Base-by-base conservation (phyloP, 2,113 vertebrate species). In the Malurus alboscapulatus region DNA sequence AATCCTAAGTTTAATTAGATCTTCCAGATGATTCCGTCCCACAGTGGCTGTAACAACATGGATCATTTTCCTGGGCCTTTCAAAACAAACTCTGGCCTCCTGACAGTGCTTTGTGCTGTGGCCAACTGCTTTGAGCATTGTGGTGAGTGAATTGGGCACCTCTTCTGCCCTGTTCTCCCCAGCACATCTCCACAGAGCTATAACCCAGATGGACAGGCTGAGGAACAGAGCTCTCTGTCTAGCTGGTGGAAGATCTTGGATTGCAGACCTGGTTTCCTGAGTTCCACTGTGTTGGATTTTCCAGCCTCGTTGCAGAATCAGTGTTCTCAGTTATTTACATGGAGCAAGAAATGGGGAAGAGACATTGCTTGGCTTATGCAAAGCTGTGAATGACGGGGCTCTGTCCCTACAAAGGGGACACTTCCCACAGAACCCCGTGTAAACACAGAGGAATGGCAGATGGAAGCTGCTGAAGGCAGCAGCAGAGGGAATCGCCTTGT, bases 11-110 rank as follows among this genome's bases (percentile, higher is more conserved):
- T 92, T 83, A 88, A 75, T 77, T 80, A 72, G 84, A 32, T 91
- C 61, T 91, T 95, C 71, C 62, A 84, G 32, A 87, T 44, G 27
- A 84, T 38, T 73, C 85, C 36, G 30, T 94, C 90, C 86, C 77
- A 48, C 0, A 14, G 66, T 88, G 67, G 30, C 76, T 86, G 25
- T 93, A 95, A 78, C 61, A 84, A 50, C 53, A 75, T 57, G 77
- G 80, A 72, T 90, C n/a, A 20, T 90, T 96, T 88, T 92, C 86
- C 53, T 50, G 61, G 62, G 44, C 45, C 24, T 8, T 25, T 84
- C 19, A 63, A 30, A 90, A 36, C 47, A 81, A 72, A 20, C 51
- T 36, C 25, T 90, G 29, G 74, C 17, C 36, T 90, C n/a, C 38
- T 85, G 65, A 68, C 15, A 19, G 32, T 57, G 76, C 34, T 75